A percentile compares a stretch with the other conserved stretches of the same genome.
phyloP scores from a whole-genome alignment of 2,797 vertebrate species.

The Danio choprae region DNA sequence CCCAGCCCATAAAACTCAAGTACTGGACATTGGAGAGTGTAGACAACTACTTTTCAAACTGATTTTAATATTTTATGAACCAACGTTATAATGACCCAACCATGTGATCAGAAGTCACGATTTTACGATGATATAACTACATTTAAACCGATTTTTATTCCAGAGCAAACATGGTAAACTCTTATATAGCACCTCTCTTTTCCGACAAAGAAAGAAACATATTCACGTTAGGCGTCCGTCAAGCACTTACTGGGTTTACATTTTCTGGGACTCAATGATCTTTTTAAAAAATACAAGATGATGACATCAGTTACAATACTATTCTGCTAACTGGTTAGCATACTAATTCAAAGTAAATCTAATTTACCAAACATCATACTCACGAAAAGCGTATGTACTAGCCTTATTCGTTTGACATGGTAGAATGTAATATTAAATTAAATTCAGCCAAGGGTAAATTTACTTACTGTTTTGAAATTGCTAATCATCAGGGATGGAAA shows the following conservation, averaged over 20 bases:
- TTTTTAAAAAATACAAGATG: slow-evolving; percentile 1
- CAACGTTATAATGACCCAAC: not conserved
- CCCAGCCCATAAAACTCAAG: not conserved
- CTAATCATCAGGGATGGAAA: slow-evolving; percentile 36
- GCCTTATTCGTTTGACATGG: not conserved
- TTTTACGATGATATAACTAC: not conserved
- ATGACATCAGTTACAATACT: not conserved
- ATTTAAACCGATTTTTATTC: not conserved
- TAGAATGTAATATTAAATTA: too few species aligned
- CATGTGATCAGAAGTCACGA: not conserved
- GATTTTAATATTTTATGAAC: not conserved
- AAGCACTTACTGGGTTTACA: not conserved
- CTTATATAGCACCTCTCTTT: not conserved
- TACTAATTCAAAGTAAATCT: not conserved
- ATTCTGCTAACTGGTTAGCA: slow-evolving; percentile 28
- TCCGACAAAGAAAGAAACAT: not conserved
- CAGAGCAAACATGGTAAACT: not conserved
- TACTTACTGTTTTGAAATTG: slow-evolving; percentile 8
- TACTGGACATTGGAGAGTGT: not conserved
- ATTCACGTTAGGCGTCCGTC: not conserved
- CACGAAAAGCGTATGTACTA: not conserved
- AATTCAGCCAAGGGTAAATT: slow-evolving; percentile 21
- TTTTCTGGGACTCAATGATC: not conserved
- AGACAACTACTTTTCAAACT: not conserved
- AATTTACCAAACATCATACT: not conserved